phyloP scores from a whole-genome alignment of 1,140 invertebrate genomes.

The Battus philenor region DNA sequence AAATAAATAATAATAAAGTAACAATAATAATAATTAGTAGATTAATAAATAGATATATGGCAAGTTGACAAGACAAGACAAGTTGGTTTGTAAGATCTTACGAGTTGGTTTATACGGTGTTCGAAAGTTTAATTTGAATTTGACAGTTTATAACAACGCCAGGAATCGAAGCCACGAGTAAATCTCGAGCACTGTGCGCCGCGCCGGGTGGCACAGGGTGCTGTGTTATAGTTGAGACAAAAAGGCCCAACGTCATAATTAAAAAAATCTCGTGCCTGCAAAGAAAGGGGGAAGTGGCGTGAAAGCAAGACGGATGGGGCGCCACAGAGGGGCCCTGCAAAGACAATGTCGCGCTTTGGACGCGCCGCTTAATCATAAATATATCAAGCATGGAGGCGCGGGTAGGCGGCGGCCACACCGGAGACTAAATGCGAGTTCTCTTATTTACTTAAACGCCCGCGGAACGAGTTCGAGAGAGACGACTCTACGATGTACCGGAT shows the following conservation, averaged over 20 bases:
- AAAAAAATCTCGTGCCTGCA: conserved; percentile 74
- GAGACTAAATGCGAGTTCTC: neutral
- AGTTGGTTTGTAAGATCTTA: no score
- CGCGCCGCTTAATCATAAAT: conserved; percentile 70
- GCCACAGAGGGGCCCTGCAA: conserved; percentile 61
- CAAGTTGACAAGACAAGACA: no score
- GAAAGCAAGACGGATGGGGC: conserved; percentile 69
- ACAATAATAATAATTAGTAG: no score
- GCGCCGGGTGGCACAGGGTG: conserved; percentile 16
- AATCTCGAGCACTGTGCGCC: conserved; percentile 12
- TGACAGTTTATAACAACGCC: no score
- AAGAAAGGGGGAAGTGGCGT: conserved; percentile 71
- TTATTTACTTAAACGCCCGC: no score
- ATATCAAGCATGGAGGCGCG: conserved; percentile 62
- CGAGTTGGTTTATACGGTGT: no score
- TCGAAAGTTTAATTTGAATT: no score
- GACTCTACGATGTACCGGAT: no score
- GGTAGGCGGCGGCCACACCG: conserved; percentile 35
- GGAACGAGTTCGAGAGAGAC: no score
- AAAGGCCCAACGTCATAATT: conserved; percentile 73
- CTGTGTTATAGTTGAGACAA: conserved; percentile 51
- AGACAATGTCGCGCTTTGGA: conserved; percentile 70
- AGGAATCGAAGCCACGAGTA: conserved; percentile 34
- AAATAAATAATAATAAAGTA: no score
- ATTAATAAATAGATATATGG: no score